Evolutionary conservation across 2,113 vertebrate species (phyloP).

Genomic region (Eulemur macaco): DNA sequence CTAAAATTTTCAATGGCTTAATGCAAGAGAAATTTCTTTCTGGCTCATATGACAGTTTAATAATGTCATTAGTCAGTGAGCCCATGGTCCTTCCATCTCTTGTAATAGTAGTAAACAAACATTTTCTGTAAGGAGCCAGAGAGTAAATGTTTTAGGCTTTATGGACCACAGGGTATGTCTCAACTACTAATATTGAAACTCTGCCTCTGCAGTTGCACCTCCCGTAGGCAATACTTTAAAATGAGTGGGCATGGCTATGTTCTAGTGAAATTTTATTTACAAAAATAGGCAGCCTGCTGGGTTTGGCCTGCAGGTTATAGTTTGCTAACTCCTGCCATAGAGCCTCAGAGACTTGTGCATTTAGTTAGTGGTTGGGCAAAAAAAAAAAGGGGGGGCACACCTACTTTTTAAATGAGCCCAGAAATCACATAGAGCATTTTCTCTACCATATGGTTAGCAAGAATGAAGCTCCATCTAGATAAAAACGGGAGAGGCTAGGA

Average conservation of each 20-base stretch:
- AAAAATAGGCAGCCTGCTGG: background rate
- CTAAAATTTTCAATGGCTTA: constrained; percentile 14
- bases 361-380: background rate
- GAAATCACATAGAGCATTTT: background rate
- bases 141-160: background rate
- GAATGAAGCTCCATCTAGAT: background rate
- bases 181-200: background rate
- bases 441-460: background rate
- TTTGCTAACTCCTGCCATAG: background rate
- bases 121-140: background rate
- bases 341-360: background rate
- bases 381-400: background rate
- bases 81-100: background rate
- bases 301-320: background rate
- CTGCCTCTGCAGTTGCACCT: background rate
- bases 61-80: background rate
- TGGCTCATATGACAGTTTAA: background rate
- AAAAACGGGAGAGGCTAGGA: background rate
- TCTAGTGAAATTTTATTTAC: background rate
- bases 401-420: background rate
- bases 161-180: background rate
- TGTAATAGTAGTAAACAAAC: background rate
- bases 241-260: background rate
- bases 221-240: background rate
- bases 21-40: background rate